Percentiles rank a stretch among this genome's conserved stretches.
These are phyloP conservation scores for Eurois occulta DNA, from an alignment of 2,888 invertebrate genomes.

Conservation along the genomic window DNA sequence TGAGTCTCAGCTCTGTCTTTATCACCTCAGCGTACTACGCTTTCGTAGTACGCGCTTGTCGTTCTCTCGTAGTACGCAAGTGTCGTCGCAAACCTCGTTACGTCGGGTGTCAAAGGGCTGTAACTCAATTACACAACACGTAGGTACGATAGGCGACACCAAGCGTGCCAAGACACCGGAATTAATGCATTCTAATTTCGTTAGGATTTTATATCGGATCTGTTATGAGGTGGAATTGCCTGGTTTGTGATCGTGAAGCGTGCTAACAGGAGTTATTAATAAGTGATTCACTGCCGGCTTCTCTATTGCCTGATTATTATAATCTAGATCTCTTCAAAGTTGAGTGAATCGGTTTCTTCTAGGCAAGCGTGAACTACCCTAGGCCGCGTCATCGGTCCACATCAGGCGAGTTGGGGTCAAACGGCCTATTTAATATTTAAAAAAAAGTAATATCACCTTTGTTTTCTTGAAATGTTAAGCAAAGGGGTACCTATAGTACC, in stretches of 20 bases:
- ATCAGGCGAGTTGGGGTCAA: neutral
- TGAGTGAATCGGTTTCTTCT: neutral
- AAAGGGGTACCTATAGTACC: neutral
- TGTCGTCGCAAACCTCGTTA: constrained; percentile 87
- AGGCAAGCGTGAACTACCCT: neutral
- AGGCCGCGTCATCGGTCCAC: neutral
- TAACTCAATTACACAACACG: constrained; percentile 89
- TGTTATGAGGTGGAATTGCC: constrained; percentile 35
- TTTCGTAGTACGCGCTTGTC: constrained; percentile 64
- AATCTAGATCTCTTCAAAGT: neutral
- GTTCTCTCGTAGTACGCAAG: constrained; percentile 74
- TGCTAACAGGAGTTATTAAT: neutral
- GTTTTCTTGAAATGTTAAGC: neutral
- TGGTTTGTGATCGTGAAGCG: constrained; percentile 1
- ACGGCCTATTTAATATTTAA: neutral
- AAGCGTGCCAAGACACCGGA: constrained; percentile 68
- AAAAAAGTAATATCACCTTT: neutral
- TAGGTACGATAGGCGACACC: constrained; percentile 66
- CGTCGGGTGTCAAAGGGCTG: constrained; percentile 88
- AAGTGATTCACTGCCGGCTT: neutral
- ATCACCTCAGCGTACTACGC: constrained; percentile 33
- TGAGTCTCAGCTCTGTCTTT: constrained; percentile 47
- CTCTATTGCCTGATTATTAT: neutral
- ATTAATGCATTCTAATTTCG: constrained; percentile 73
- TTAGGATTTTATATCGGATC: constrained; percentile 66